A percentile compares a stretch with the other conserved stretches of the same genome.
phyloP scores from a whole-genome alignment of 2,797 vertebrate species.

The Sebastes hubbsi region DNA sequence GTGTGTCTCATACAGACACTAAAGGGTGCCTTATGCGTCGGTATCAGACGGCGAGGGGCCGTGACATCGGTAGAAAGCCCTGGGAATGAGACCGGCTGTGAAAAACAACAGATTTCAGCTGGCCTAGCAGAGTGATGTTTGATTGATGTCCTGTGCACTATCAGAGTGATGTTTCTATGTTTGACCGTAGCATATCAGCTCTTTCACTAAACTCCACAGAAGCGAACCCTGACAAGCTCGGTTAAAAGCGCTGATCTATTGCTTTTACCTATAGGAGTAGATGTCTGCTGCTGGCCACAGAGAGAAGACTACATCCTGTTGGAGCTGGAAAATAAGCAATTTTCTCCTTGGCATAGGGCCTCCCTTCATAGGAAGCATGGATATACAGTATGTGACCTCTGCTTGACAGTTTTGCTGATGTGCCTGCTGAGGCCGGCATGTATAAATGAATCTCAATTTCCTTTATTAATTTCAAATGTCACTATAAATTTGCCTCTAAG shows the following conservation, averaged over 20 bases:
- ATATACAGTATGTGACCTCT: slow-evolving; percentile 80
- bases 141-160: slow-evolving; percentile 82
- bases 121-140: slow-evolving; percentile 45
- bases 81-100: not conserved
- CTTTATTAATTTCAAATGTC: slow-evolving; percentile 88
- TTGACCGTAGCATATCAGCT: slow-evolving; percentile 75
- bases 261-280: slow-evolving; percentile 77
- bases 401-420: slow-evolving; percentile 82
- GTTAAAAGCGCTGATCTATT: slow-evolving; percentile 87
- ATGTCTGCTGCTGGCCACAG: slow-evolving; percentile 55
- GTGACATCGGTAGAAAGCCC: too few species aligned
- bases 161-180: slow-evolving; percentile 84
- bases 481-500: slow-evolving; percentile 77
- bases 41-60: not conserved
- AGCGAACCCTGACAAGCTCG: slow-evolving; percentile 77
- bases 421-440: slow-evolving; percentile 75
- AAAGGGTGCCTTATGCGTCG: not conserved
- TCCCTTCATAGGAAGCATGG: slow-evolving; percentile 30
- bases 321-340: slow-evolving; percentile 79
- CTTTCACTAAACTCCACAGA: slow-evolving; percentile 80
- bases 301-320: slow-evolving; percentile 69
- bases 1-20: too few species aligned
- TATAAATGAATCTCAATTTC: slow-evolving; percentile 89
- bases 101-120: not conserved
- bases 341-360: slow-evolving; percentile 70